These are phyloP conservation scores for Podocnemis expansa DNA, from an alignment of 2,113 vertebrate genomes.

Conservation along the genomic window DNA sequence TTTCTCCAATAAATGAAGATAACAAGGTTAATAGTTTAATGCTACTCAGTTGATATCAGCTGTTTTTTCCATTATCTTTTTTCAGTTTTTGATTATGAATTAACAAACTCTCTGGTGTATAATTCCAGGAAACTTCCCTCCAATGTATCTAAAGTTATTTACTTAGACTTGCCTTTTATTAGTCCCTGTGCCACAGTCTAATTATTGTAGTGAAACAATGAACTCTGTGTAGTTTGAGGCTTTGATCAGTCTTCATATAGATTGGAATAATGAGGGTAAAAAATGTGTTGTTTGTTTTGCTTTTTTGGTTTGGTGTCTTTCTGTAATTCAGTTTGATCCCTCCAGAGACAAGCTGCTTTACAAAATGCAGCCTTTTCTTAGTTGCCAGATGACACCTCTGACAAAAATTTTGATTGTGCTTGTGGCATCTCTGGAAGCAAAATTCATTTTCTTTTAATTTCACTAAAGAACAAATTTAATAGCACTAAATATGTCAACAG, in stretches of 20 bases:
- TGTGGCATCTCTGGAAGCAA: slow-evolving; percentile 32
- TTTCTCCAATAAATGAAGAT: slow-evolving; percentile 67
- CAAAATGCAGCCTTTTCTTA: not conserved
- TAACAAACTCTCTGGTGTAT: slow-evolving; percentile 66
- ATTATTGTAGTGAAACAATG: slow-evolving; percentile 73
- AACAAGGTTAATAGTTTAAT: slow-evolving; percentile 75
- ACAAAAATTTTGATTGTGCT: slow-evolving; percentile 44
- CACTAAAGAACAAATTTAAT: slow-evolving; percentile 43
- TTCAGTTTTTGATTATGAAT: slow-evolving; percentile 71
- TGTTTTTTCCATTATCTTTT: slow-evolving; percentile 68
- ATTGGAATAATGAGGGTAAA: slow-evolving; percentile 71
- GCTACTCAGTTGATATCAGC: slow-evolving; percentile 59
- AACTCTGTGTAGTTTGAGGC: slow-evolving; percentile 65
- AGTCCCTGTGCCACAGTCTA: slow-evolving; percentile 72
- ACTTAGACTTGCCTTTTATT: slow-evolving; percentile 71
- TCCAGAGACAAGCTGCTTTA: slow-evolving; percentile 40
- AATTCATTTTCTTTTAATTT: slow-evolving; percentile 22
- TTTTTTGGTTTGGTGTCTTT: not conserved
- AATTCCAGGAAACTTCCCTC: slow-evolving; percentile 70
- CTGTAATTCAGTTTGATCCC: slow-evolving; percentile 66
- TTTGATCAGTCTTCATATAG: slow-evolving; percentile 72
- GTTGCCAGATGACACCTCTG: slow-evolving; percentile 35
- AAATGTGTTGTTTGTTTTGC: slow-evolving; percentile 4
- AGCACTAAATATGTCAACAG: slow-evolving; percentile 34
- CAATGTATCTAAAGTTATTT: slow-evolving; percentile 69